Evolutionary conservation across 2,113 vertebrate species (phyloP), one percentile per base, ranked within the genome.

Genomic region (Melanostigma gelatinosum): DNA sequence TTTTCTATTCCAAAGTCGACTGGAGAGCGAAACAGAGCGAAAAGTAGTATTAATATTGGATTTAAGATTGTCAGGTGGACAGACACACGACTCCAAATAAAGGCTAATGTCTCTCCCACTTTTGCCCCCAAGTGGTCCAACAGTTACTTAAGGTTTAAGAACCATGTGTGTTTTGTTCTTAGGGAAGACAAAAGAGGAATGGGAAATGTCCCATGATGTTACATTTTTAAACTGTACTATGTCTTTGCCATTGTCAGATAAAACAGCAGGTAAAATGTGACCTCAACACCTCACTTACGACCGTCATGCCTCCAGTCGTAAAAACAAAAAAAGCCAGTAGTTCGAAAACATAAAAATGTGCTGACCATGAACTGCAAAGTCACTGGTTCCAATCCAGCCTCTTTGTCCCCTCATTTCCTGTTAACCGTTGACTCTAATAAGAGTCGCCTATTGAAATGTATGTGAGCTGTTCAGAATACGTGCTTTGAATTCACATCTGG

Each of bases 401-500:
- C 48, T 65, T 34, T 32, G 32, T 36, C 27, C 34, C 5, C 10
- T 40, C 36, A 72, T 55, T n/a, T 16, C 24, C 48, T 22, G 6
- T 34, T 16, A 22, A 63, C 16, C 22, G 34, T 40, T 61, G 44
- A 38, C 32, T 52, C 16, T 29, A 8, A 44, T 22, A 22, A 65
- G 55, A 18, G 0, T 15, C 38, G 8, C 52, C 36, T 36, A 18
- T 27, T 24, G 27, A 66, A 20, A 29, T 40, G 3, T 6, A 46
- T 7, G 10, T n/a, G 20, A 20, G 42, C 42, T 32, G 42, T 18
- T 46, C 18, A 36, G 32, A 64, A 40, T 11, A n/a, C 6, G 1
- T 66, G 20, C 54, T 12, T 32, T 67, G 70, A 58, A 38, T 11
- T 52, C 46, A 70, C 34, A 77, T 36, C 42, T 44, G 38, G 16